Conservation (phyloP, 1,140 invertebrate genomes). For the Telenomus remus region DNA sequence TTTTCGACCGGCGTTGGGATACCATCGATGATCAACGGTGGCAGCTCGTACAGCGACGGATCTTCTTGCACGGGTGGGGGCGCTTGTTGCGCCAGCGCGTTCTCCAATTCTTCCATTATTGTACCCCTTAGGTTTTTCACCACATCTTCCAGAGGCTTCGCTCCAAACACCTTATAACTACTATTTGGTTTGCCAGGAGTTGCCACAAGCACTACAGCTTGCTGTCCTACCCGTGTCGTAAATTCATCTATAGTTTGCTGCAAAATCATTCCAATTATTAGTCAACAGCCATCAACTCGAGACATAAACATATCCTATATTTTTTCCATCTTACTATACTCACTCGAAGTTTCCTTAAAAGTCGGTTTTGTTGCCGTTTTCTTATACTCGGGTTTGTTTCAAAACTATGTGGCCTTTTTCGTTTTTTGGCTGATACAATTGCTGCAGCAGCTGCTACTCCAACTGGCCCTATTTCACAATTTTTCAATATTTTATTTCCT, state of each 20-base stretch:
- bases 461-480: constrained; percentile 83
- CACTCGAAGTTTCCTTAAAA: constrained; percentile 91
- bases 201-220: constrained; percentile 95
- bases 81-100: constrained; percentile 93
- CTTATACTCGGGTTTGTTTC: constrained; percentile 98
- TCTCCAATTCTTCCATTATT: constrained; percentile 96
- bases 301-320: too few species aligned
- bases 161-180: constrained; percentile 97
- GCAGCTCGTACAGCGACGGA: constrained; percentile 94
- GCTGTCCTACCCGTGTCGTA: constrained; percentile 96
- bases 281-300: too few species aligned
- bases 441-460: constrained; percentile 97
- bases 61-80: constrained; percentile 94
- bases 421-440: constrained; percentile 96
- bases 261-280: constrained; percentile 52
- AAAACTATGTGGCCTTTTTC: constrained; percentile 96
- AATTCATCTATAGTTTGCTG: constrained; percentile 98
- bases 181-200: constrained; percentile 97
- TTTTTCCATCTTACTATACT: constrained; percentile 54
- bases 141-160: constrained; percentile 97
- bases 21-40: constrained; percentile 96
- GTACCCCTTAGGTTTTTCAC: constrained; percentile 91
- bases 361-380: constrained; percentile 95
- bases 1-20: constrained; percentile 99
- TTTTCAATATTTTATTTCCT: too few species aligned